Base-by-base conservation (phyloP, 2,797 vertebrate genomes). In the Alosa sapidissima region DNA sequence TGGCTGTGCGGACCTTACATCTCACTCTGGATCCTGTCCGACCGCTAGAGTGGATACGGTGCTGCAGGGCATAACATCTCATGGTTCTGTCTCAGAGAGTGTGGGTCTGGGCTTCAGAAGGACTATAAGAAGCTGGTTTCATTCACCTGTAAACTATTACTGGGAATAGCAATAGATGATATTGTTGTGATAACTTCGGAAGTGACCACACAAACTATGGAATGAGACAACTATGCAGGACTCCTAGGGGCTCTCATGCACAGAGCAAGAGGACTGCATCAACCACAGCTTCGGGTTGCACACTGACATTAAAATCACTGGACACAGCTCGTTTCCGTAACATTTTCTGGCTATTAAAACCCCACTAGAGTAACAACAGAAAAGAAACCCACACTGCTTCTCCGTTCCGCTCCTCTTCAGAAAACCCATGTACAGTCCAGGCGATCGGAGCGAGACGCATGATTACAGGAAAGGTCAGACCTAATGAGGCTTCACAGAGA, bases 401-500 rank as follows among this genome's bases (percentile, higher is more conserved):
- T 19, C 60, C n/a, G 24, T 28, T 10, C 0, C 60, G 9, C 33
- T 9, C 65, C 10, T 41, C 68, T 19, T 75, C 36, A 75, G 16
- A 14, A 45, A 14, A 45, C 36, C 33, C 36, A 1, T 10, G 16
- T 19, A 78, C 41, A 78, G 72, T 45, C 14, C 72, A 8, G 72
- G 41, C 14, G 72, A 47, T 36, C 19, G 16, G 72, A 47, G 41
- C 72, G 8, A 47, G 36, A 16, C 19, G 68, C 13, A 41, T 16
- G 68, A 78, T 78, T 47, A 78, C 5, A 7, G 72, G 78, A 93
- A 94, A 95, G 94, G 94, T 94, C 93, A 95, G 83, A 89, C 87
- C 88, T 92, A 94, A 94, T 91, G 91, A 92, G 91, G 91, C 91
- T 88, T 78, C 91, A 88, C 88, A 86, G 82, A 87, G 54, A 60